phyloP scores from a whole-genome alignment of 1,140 invertebrate genomes.

The Nixonia krombeini region DNA sequence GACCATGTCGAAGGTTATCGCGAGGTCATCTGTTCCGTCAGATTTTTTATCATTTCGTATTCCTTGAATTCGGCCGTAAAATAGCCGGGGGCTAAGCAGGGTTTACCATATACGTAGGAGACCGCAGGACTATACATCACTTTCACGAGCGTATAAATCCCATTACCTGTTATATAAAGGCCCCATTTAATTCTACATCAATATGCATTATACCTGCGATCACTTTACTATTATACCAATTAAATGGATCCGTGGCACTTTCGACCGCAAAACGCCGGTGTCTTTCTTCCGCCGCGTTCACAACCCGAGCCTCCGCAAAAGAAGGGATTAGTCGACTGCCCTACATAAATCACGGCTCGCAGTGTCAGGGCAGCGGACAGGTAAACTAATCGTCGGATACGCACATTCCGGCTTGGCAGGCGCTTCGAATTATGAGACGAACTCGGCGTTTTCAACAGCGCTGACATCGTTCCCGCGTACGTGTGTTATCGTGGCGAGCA shows the following conservation, averaged over 20 bases:
- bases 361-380: conserved; percentile 36
- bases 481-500: conserved; percentile 2
- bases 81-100: too few relatives aligned
- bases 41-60: too few relatives aligned
- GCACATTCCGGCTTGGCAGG: conserved; percentile 53
- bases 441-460: conserved; percentile 15
- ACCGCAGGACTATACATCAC: conserved; percentile 10
- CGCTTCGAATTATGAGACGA: conserved; percentile 50
- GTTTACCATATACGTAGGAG: too few relatives aligned
- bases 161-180: conserved; percentile 18
- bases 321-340: conserved; percentile 60
- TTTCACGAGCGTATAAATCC: neutral
- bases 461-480: conserved; percentile 1
- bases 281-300: conserved; percentile 21
- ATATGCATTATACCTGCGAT: conserved; percentile 27
- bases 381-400: conserved; percentile 55
- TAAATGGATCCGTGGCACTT: conserved; percentile 31
- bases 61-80: too few relatives aligned
- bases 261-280: conserved; percentile 39
- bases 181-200: conserved; percentile 30
- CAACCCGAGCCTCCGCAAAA: conserved; percentile 15
- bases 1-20: conserved; percentile 6
- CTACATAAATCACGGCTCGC: conserved; percentile 60
- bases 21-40: too few relatives aligned
- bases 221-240: conserved; percentile 44